Conservation (phyloP, 2,113 vertebrate species). For the Sceloporus undulatus region DNA sequence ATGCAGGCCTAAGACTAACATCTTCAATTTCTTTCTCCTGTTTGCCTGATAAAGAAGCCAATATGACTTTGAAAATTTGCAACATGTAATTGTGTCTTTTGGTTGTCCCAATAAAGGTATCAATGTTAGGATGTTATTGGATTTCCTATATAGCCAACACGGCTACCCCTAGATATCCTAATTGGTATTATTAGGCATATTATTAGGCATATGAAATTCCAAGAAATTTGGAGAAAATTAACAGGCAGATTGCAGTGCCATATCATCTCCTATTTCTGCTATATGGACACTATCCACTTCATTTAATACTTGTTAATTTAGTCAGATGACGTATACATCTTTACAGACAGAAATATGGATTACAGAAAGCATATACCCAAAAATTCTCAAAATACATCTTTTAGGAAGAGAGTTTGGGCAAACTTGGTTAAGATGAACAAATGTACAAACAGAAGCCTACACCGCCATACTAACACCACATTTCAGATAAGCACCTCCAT, state of each 20-base stretch:
- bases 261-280: background rate
- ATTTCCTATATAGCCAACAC: too few relatives aligned
- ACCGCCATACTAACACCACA: conserved; percentile 6
- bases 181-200: background rate
- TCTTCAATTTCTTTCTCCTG: too few relatives aligned
- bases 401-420: background rate
- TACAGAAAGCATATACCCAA: background rate
- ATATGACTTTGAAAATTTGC: too few relatives aligned
- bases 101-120: too few relatives aligned
- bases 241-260: background rate
- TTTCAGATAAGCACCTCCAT: conserved; percentile 80
- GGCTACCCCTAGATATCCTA: background rate
- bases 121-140: too few relatives aligned
- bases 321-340: background rate
- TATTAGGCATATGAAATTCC: background rate
- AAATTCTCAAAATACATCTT: background rate
- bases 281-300: background rate
- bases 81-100: too few relatives aligned
- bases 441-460: background rate
- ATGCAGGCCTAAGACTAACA: too few relatives aligned
- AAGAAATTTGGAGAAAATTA: background rate
- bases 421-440: background rate
- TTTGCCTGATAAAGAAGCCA: too few relatives aligned
- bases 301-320: background rate
- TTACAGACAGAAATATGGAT: background rate